Evolutionary conservation across 2,888 invertebrate species (phyloP), one percentile per base, ranked within the genome.

Genomic region (Lochmaea crataegi): DNA sequence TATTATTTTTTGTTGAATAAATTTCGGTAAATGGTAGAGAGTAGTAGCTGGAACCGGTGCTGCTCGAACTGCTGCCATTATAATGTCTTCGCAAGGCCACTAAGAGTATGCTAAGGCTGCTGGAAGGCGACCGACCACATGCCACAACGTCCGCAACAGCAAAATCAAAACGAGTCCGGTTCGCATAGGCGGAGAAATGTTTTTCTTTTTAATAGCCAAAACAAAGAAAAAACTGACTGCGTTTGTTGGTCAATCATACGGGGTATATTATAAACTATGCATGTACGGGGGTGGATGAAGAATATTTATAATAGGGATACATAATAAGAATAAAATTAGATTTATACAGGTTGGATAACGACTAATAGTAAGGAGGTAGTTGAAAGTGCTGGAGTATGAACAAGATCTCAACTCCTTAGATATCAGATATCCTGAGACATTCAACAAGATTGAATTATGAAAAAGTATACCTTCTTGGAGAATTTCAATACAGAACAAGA

Each of bases 31-130:
- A 32, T 7, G 22, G 22, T 56, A 18, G 18, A 18, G 18, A 56
- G n/a, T 6, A 2, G 14, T 7, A 26, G 32, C 9, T 32, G 58
- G 26, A 58, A n/a, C 26, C 58, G 58, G 32, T 22, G n/a, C 58
- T 58, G 58, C n/a, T 32, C 14, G 32, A 58, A 16, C n/a, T 32
- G 58, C 74, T 64, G 71, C 75, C 71, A 77, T 77, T 74, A 75
- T 71, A 77, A 75, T 73, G 71, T 71, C 64, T 65, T 63, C 65
- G 73, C 75, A 77, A 76, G 77, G 75, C 72, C 75, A 48, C 72
- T 61, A 53, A 67, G 64, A 63, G 71, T 68, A 65, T 65, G 71
- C 45, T 65, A 58, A 58, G 58, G 58, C 58, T 58, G 58, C 58
- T 58, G 65, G 68, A 65, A 57, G 63, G 70, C 68, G 72, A 67